Conservation (phyloP, 30 jellyfish, hydroid and myxozoan species). For the Hydractinia symbiolongicarpus region DNA sequence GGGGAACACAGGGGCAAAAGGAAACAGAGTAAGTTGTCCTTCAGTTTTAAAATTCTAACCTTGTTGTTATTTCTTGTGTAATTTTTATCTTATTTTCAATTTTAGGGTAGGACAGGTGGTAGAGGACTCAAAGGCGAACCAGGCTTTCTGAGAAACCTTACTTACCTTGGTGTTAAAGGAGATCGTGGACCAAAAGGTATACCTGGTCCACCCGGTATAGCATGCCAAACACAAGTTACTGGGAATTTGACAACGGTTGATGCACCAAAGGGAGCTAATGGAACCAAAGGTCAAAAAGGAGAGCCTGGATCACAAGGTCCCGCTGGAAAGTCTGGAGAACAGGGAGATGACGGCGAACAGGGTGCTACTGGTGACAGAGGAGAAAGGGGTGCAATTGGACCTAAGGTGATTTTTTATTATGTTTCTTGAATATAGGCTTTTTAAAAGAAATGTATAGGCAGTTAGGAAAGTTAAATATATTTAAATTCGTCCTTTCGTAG, state of each 20-base stretch:
- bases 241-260: background rate
- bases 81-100: no score
- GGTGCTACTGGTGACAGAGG: slow-evolving; percentile 50
- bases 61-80: no score
- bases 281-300: slow-evolving; percentile 49
- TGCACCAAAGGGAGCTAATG: slow-evolving; percentile 60
- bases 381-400: slow-evolving; percentile 30
- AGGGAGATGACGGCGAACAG: slow-evolving; percentile 41
- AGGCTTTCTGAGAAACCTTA: no score
- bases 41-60: no score
- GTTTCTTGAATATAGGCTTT: background rate
- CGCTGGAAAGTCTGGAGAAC: slow-evolving; percentile 38
- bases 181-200: slow-evolving; percentile 44
- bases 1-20: no score
- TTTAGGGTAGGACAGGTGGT: no score
- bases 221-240: slow-evolving; percentile 43
- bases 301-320: slow-evolving; percentile 33
- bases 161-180: slow-evolving; percentile 21
- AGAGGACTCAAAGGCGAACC: no score
- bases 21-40: no score
- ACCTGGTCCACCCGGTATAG: slow-evolving; percentile 73
- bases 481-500: slow-evolving; percentile 17
- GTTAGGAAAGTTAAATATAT: background rate
- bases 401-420: slow-evolving; percentile 26
- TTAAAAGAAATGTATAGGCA: background rate